Conservation (phyloP, 2,113 vertebrate species). For the Cyanocitta stelleri region DNA sequence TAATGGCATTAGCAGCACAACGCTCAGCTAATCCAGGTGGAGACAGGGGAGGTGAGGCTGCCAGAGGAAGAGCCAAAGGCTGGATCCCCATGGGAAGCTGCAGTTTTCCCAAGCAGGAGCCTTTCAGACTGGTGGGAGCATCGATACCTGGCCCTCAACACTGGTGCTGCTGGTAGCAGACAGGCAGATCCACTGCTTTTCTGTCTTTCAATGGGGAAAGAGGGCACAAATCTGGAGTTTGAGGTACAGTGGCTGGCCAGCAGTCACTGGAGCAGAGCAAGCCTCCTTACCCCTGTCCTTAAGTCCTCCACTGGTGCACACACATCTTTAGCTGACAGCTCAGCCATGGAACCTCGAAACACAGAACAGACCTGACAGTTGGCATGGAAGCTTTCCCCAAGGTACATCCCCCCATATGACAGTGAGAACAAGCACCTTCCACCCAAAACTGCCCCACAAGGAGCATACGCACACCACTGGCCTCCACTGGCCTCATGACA, state of each 20-base stretch:
- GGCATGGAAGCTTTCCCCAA: background rate
- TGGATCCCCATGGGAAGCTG: background rate
- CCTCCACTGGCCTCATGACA: background rate
- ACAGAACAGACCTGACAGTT: background rate
- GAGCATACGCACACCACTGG: fast-evolving
- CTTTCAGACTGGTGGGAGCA: background rate
- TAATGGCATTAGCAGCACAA: slow-evolving; percentile 47
- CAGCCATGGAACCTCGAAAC: background rate
- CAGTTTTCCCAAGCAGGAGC: background rate
- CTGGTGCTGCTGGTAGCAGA: background rate
- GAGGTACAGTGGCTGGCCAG: background rate
- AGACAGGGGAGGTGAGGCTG: background rate
- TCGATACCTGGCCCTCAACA: fast-evolving
- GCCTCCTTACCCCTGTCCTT: background rate
- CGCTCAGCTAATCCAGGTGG: slow-evolving; percentile 29
- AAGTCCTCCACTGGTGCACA: fast-evolving
- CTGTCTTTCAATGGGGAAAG: background rate
- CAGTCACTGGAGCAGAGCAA: background rate
- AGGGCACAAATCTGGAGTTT: background rate
- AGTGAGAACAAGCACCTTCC: background rate
- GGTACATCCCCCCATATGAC: fast-evolving
- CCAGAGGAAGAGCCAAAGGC: background rate
- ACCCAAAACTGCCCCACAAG: fast-evolving
- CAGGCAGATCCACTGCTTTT: background rate
- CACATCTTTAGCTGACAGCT: background rate